Percentiles rank a stretch among this genome's conserved stretches.
phyloP scores from a whole-genome alignment of 2,113 vertebrate genomes.

The Peromyscus leucopus region DNA sequence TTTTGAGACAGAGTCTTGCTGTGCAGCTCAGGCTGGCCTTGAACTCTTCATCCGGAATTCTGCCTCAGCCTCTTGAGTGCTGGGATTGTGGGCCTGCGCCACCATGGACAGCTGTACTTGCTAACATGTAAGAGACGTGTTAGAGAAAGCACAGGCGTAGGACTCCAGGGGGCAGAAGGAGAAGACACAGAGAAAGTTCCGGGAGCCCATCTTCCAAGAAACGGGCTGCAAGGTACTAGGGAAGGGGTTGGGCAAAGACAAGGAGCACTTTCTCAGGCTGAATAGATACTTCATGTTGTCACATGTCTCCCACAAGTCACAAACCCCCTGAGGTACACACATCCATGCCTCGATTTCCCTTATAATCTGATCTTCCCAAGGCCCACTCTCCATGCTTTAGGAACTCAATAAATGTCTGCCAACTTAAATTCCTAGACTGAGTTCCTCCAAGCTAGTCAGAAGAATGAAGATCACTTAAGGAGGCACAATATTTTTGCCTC shows the following conservation, averaged over 20 bases:
- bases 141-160: neutral
- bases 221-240: neutral
- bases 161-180: neutral
- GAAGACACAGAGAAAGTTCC: neutral
- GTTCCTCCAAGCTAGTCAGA: slow-evolving; percentile 6
- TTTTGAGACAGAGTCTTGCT: neutral
- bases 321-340: neutral
- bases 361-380: neutral
- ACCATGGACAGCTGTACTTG: neutral
- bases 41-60: neutral
- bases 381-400: neutral
- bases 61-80: neutral
- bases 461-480: slow-evolving; percentile 14
- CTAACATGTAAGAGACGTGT: neutral
- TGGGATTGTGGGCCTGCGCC: neutral
- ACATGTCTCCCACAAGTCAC: neutral
- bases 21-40: neutral
- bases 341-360: neutral
- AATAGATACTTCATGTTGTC: neutral
- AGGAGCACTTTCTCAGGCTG: neutral
- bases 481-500: neutral
- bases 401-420: slow-evolving; percentile 27
- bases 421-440: slow-evolving; percentile 3
- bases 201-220: slow-evolving; percentile 14
- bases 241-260: neutral